Evolutionary conservation across 2,888 invertebrate species (phyloP), one percentile per base, ranked within the genome.

Genomic region (Balanococcus diminutus): DNA sequence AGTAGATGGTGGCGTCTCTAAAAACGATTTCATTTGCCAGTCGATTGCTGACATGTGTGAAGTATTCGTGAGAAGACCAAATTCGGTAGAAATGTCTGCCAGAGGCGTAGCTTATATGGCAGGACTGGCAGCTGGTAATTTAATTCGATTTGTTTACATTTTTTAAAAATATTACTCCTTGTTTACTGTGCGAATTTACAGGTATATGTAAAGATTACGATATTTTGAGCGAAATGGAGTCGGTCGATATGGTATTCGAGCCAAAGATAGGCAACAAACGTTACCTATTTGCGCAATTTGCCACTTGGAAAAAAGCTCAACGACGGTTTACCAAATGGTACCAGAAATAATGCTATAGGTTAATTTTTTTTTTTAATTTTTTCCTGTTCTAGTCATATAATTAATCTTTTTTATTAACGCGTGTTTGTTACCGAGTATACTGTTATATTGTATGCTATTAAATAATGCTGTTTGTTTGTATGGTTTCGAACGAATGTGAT

Each of bases 1-100:
- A 89, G 93, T 97, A 87, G 97, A 98, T 90, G 98, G 98, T 2
- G 98, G 98, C n/a, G 97, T 98, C n/a, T 95, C 97, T 0, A 94
- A 93, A 87, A 98, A 98, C 90, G 94, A 97, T 90, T 98, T 98
- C 89, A 91, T 98, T 72, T 94, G 96, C 88, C 98, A 98, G 90
- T 91, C 96, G 86, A 92, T 98, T 88, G 94, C 98, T 0, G 96
- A 98, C 90, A 91, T 97, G 85, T 95, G 95, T 0, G 93, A 93
- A 0, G 90, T 95, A 84, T 90, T 91, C 0, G 94, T 98, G 4
- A 95, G 96, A 89, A 91, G 98, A 46, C 92, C 95, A 0, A 90
- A 90, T 0, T 93, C 93, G 87, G 91, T 93, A 0, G 97, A 98
- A 90, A 94, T 96, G 92, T 94, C 97, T 1, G 94, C 95, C 51